Conservation (phyloP, 64 coral and sea anemone genomes). For the Montipora capricornis region DNA sequence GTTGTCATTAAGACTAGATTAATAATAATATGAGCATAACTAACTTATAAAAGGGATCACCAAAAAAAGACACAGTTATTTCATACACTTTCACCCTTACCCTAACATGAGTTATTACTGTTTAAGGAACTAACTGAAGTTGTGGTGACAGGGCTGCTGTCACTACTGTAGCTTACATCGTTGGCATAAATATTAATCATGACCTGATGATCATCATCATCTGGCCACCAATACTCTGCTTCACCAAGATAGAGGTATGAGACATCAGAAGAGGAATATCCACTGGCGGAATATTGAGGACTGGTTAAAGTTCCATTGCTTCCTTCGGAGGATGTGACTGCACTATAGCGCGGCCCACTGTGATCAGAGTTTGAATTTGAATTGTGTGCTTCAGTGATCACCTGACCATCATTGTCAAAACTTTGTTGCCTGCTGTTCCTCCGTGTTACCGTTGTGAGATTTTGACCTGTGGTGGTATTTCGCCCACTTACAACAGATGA, state of each 20-base stretch:
- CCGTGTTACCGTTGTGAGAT: not conserved
- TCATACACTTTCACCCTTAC: no score
- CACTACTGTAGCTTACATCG: not conserved
- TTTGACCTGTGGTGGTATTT: not conserved
- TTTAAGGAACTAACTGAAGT: not conserved
- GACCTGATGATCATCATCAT: not conserved
- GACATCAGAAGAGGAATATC: conserved; percentile 12
- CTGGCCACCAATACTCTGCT: not conserved
- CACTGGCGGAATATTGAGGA: not conserved
- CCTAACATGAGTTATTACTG: not conserved
- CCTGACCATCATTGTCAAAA: not conserved
- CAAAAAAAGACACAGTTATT: no score
- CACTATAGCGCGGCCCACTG: not conserved
- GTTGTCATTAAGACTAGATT: no score
- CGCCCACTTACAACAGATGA: not conserved
- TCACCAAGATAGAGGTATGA: not conserved
- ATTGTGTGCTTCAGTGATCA: not conserved
- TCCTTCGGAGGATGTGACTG: not conserved
- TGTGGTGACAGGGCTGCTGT: not conserved
- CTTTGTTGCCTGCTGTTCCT: not conserved
- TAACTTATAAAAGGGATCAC: no score
- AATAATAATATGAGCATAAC: no score
- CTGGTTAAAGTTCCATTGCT: not conserved
- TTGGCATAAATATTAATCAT: not conserved
- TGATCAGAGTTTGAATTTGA: not conserved